Evolutionary conservation across 2,797 vertebrate genomes (phyloP).

Genomic region (Danio choprae): DNA sequence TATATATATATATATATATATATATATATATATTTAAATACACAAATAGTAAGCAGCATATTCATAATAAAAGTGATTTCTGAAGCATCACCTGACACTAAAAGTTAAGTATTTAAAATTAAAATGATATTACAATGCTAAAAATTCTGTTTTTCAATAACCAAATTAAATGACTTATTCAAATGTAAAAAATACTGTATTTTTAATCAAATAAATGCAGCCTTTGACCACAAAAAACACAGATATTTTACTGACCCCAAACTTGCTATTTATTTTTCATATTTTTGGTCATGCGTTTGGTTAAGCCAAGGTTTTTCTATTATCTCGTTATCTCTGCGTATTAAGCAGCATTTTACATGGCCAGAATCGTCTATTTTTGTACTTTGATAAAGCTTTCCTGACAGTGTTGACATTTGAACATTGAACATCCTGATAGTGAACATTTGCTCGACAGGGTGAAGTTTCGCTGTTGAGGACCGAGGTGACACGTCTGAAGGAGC

Average conservation of each 20-base stretch:
- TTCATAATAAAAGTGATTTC: too few species aligned
- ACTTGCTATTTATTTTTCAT: not conserved
- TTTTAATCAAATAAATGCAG: not conserved
- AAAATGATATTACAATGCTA: too few species aligned
- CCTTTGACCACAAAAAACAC: not conserved
- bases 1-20: too few species aligned
- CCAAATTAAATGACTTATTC: not conserved
- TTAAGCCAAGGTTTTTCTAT: not conserved
- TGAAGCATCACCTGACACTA: not conserved
- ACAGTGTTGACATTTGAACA: too few species aligned
- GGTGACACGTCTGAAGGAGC: slow-evolving; percentile 94
- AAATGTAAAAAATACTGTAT: not conserved
- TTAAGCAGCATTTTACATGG: not conserved
- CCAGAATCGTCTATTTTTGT: not conserved
- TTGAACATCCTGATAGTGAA: too few species aligned
- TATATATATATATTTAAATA: too few species aligned
- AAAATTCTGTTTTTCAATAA: not conserved
- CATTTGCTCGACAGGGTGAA: slow-evolving; percentile 83
- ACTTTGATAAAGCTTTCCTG: not conserved
- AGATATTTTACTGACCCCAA: too few species aligned
- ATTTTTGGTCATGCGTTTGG: not conserved
- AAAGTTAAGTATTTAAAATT: not conserved
- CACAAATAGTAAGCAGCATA: too few species aligned
- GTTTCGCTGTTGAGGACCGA: slow-evolving; percentile 91
- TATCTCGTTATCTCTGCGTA: not conserved